Percentiles rank a stretch among this genome's conserved stretches.
Conservation (phyloP, 2,797 vertebrate genomes). For the Apogon talboti region DNA sequence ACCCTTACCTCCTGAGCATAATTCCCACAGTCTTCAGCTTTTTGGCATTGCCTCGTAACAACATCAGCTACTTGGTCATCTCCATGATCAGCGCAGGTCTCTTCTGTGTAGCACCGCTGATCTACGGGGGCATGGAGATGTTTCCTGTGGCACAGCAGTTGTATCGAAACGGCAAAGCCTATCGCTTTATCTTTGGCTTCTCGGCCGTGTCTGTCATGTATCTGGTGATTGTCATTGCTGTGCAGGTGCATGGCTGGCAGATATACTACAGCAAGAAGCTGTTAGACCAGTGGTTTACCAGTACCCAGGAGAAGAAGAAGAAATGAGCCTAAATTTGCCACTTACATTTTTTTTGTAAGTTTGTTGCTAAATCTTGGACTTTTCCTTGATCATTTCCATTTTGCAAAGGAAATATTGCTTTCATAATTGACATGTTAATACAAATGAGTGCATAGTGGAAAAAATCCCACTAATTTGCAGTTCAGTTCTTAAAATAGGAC, state of each 20-base stretch:
- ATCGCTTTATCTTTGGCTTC: constrained; percentile 96
- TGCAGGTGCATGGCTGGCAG: constrained; percentile 96
- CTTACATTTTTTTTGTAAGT: not conserved
- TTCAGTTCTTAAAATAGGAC: no score
- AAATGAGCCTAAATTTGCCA: constrained; percentile 75
- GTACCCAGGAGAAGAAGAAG: constrained; percentile 96
- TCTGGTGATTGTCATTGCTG: constrained; percentile 89
- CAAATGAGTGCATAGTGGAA: no score
- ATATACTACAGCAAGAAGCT: constrained; percentile 98
- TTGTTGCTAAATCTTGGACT: not conserved
- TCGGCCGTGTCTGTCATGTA: constrained; percentile 94
- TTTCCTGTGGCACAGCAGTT: constrained; percentile 96
- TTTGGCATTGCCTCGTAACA: constrained; percentile 93
- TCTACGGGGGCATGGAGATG: constrained; percentile 98
- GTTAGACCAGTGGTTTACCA: constrained; percentile 95
- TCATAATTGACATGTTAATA: no score
- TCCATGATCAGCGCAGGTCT: constrained; percentile 96
- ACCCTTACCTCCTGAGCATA: constrained; percentile 93
- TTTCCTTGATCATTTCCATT: no score
- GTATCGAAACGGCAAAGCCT: constrained; percentile 93
- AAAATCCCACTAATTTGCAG: no score
- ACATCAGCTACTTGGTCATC: constrained; percentile 96
- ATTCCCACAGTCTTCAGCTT: constrained; percentile 90
- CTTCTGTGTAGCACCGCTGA: constrained; percentile 92
- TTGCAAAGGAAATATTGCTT: no score